Conservation (phyloP, 2,797 vertebrate species). For the Mus caroli region DNA sequence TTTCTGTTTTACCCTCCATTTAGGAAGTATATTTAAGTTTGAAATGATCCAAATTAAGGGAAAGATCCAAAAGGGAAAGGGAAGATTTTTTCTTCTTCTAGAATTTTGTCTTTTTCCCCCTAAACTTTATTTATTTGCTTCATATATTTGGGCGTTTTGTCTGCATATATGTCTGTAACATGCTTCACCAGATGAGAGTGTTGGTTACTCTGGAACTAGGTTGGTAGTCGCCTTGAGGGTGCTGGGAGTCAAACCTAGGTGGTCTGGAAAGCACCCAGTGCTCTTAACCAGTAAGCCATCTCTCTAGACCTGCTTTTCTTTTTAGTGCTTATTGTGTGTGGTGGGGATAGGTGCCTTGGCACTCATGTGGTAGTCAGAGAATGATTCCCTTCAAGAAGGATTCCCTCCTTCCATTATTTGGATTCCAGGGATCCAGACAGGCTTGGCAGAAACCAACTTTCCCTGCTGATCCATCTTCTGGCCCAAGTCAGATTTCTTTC, state of each 20-base stretch:
- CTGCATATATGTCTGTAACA: neutral
- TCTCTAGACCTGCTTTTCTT: neutral
- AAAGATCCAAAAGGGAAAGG: neutral
- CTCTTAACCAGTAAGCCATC: neutral
- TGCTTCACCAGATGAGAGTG: neutral
- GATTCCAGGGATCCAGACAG: neutral
- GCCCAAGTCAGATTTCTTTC: neutral
- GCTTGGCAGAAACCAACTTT: neutral
- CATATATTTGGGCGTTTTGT: neutral
- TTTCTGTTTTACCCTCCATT: constrained; percentile 37
- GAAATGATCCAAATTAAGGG: neutral
- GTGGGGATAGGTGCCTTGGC: neutral
- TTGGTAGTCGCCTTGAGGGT: neutral
- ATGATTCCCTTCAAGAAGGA: neutral
- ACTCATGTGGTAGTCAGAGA: neutral
- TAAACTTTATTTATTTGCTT: neutral
- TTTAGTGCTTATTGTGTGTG: neutral
- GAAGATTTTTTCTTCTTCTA: neutral
- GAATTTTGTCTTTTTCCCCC: neutral
- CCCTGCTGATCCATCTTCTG: neutral
- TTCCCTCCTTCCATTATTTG: neutral
- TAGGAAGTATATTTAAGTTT: neutral
- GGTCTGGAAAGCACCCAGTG: neutral
- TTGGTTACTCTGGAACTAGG: neutral
- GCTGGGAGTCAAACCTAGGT: neutral